Base-by-base conservation (phyloP, 1,140 invertebrate genomes). In the Drosophila bocqueti region DNA sequence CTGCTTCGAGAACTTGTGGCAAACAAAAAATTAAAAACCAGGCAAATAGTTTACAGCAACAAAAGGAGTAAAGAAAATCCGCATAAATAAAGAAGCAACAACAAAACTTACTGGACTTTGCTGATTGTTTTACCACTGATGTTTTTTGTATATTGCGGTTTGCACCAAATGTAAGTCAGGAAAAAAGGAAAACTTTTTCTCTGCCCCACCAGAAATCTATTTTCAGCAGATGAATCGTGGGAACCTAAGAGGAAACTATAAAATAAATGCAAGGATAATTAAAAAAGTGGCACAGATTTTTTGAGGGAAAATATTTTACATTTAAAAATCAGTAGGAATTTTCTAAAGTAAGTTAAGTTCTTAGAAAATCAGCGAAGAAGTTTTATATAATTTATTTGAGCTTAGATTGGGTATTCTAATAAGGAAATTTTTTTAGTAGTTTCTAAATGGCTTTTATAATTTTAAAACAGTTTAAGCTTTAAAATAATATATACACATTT, bases 1-100 rank as follows among this genome's bases (percentile, higher is more conserved):
- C 46, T 79, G 81, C 71, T 58, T 58, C 66, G 67, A 50, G 49
- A 79, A 79, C 68, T 79, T 74, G 42, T 43, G 52, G 60, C 62
- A 65, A 78, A 52, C 77, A 58, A 45, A 36, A 62, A 40, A 78
- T 43, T 43, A 47, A 77, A 55, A 43, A 55, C 11, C 72, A 57
- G 36, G 21, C 40, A 67, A 57, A 49, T 34, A 58, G 43, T 55
- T 31, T 16, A 26, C 52, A 79, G 18, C 16, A 50, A 63, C 62
- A 58, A 71, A 13, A 50, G 29, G 8, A 50, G 29, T 29, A 55
- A 3, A 21, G 26, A 71, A 57, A 62, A 68, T 49, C 18, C 63
- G 54, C 54, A 55, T 36, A 38, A 75, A 81, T 63, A 69, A 49
- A 29, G 45, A 46, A 68, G 80, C 82, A 71, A 62, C 67, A 71